These are phyloP conservation scores for Vanessa atalanta DNA, from an alignment of 1,140 invertebrate species.

Conservation along the genomic window DNA sequence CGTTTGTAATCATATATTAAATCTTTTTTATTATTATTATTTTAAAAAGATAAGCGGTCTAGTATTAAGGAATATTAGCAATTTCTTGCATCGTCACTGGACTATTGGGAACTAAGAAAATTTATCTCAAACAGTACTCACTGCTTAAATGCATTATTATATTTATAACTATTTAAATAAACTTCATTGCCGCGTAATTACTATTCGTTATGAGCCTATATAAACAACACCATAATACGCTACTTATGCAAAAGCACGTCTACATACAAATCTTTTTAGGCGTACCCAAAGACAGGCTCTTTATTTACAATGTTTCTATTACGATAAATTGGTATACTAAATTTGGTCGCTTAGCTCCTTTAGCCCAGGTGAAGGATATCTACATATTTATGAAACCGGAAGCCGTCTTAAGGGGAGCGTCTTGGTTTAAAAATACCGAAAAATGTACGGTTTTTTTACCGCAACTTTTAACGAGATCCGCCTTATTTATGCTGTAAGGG, in stretches of 20 bases:
- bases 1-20: too few relatives aligned
- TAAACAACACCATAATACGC: slow-evolving; percentile 50
- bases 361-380: slow-evolving; percentile 77
- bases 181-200: slow-evolving; percentile 25
- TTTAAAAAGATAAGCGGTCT: too few relatives aligned
- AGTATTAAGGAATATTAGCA: too few relatives aligned
- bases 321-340: slow-evolving; percentile 75
- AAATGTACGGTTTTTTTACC: slow-evolving; percentile 72
- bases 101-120: too few relatives aligned
- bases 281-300: slow-evolving; percentile 44
- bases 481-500: slow-evolving; percentile 76
- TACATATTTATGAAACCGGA: slow-evolving; percentile 79
- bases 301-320: slow-evolving; percentile 76
- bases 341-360: slow-evolving; percentile 61
- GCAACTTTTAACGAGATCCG: slow-evolving; percentile 78
- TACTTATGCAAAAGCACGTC: slow-evolving; percentile 70
- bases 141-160: neutral
- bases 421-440: slow-evolving; percentile 72
- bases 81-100: too few relatives aligned
- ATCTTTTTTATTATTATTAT: too few relatives aligned
- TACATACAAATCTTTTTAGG: slow-evolving; percentile 67
- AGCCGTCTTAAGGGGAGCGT: slow-evolving; percentile 71
- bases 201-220: slow-evolving; percentile 56
- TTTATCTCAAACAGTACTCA: too few relatives aligned
- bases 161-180: slow-evolving; percentile 7